Conservation (phyloP, 2,113 vertebrate species). For the Microcebus griseorufus region DNA sequence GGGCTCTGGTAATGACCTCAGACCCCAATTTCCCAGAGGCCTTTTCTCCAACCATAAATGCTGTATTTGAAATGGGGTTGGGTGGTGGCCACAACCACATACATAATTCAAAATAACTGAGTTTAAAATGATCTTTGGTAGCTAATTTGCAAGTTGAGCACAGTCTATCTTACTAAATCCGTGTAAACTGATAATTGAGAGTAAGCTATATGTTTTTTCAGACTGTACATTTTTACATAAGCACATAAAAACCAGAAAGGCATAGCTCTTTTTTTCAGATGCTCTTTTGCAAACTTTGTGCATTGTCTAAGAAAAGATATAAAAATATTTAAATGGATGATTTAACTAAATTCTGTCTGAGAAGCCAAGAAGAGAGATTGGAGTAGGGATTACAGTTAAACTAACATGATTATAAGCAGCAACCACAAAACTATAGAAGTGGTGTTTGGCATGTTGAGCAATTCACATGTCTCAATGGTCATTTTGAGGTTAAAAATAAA, state of each 20-base stretch:
- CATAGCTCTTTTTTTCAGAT: neutral
- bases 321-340: neutral
- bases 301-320: neutral
- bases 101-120: neutral
- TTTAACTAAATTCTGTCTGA: neutral
- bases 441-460: neutral
- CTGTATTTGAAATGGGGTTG: neutral
- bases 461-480: neutral
- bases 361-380: neutral
- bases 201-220: neutral
- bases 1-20: neutral
- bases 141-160: neutral
- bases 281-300: neutral
- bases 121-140: neutral
- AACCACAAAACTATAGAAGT: neutral
- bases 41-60: neutral
- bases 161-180: neutral
- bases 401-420: neutral
- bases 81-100: neutral
- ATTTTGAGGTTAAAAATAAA: neutral
- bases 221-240: neutral
- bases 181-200: neutral
- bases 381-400: neutral
- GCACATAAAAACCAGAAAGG: neutral
- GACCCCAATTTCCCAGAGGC: neutral